phyloP scores from a whole-genome alignment of 2,797 vertebrate genomes.

The Brotogeris chrysoptera region DNA sequence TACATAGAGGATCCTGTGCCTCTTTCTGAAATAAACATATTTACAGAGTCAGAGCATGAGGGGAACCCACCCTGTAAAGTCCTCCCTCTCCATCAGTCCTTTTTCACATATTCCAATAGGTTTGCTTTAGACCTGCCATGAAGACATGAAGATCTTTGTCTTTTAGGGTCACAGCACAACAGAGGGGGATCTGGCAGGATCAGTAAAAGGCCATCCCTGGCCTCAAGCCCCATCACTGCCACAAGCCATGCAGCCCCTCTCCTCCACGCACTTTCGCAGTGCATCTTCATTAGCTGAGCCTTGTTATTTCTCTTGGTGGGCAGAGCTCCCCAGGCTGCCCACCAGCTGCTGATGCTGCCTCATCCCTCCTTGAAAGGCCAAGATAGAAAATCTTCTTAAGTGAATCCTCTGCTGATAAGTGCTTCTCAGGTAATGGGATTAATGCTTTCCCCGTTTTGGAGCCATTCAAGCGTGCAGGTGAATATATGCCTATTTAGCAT shows the following conservation, averaged over 20 bases:
- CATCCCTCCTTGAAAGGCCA: background rate
- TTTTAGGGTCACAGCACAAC: accelerated
- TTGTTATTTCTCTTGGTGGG: background rate
- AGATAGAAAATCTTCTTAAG: slow-evolving; percentile 52
- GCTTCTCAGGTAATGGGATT: slow-evolving; percentile 31
- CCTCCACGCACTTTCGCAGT: accelerated
- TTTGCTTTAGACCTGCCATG: background rate
- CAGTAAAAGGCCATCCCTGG: background rate
- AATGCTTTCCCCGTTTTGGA: slow-evolving; percentile 13
- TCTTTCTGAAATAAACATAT: background rate
- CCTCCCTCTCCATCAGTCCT: background rate
- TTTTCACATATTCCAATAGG: background rate
- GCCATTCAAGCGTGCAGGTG: slow-evolving; percentile 4
- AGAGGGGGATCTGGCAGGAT: background rate
- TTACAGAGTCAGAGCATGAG: background rate
- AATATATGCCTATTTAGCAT: slow-evolving; percentile 29
- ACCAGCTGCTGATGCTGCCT: background rate
- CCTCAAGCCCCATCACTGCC: accelerated
- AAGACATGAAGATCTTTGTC: background rate
- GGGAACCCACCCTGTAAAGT: background rate
- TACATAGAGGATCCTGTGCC: background rate
- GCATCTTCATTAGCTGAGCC: background rate
- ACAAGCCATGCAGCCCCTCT: background rate
- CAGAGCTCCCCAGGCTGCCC: background rate
- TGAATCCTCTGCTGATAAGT: slow-evolving; percentile 42